These are phyloP conservation scores for Machaerirhynchus nigripectus DNA, from an alignment of 2,113 vertebrate species.

Conservation along the genomic window DNA sequence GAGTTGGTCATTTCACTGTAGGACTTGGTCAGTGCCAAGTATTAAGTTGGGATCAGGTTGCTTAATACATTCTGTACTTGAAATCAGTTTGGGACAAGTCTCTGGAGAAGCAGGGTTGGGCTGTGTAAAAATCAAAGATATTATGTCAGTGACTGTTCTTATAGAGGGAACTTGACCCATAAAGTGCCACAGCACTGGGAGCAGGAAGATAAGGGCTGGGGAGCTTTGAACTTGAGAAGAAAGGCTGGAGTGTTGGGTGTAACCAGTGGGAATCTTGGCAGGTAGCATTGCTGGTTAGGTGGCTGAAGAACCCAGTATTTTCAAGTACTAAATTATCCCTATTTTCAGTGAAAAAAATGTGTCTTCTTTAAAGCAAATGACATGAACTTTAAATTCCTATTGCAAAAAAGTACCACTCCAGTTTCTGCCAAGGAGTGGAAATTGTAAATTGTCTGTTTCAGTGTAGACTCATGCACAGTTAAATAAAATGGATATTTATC, in stretches of 20 bases:
- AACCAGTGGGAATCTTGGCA: not conserved
- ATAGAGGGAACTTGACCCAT: fast-evolving
- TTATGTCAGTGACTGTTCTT: not conserved
- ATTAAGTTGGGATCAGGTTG: not conserved
- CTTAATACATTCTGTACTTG: not conserved
- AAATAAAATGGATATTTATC: not conserved
- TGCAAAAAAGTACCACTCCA: not conserved
- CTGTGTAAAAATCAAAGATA: not conserved
- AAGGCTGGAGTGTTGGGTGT: not conserved
- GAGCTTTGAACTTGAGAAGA: not conserved
- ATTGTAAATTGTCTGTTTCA: not conserved
- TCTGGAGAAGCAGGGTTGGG: not conserved
- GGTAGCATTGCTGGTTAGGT: not conserved
- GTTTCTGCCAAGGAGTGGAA: not conserved
- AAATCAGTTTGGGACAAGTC: not conserved
- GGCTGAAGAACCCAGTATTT: not conserved
- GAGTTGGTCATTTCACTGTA: not conserved
- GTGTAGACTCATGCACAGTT: not conserved
- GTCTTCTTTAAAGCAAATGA: not conserved
- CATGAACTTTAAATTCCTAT: not conserved
- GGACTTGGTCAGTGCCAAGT: not conserved
- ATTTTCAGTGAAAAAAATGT: not conserved
- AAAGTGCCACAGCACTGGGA: not conserved
- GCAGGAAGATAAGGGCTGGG: not conserved
- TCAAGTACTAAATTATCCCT: not conserved